Evolutionary conservation across 2,888 invertebrate genomes (phyloP).

Genomic region (Acrobeloides nanus): DNA sequence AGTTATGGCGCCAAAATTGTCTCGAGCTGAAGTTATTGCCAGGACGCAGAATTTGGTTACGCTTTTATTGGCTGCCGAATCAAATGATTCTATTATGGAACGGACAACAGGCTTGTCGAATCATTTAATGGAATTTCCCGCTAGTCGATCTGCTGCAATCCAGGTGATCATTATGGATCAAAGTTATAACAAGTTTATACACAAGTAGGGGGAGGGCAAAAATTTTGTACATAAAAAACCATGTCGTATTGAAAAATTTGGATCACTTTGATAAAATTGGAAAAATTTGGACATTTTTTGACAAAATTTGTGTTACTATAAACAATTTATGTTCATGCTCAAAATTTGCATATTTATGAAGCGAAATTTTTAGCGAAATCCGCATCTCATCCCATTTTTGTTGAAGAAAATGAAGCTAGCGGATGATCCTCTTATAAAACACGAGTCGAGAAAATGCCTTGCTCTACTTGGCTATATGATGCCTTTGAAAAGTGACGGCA

Average conservation of each 20-base stretch:
- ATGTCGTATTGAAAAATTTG: too few relatives aligned
- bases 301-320: too few relatives aligned
- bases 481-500: conserved; percentile 60
- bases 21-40: conserved; percentile 31
- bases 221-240: too few relatives aligned
- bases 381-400: conserved; percentile 27
- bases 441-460: conserved; percentile 36
- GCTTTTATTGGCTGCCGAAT: conserved; percentile 29
- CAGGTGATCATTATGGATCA: too few relatives aligned
- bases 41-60: conserved; percentile 31
- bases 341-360: too few relatives aligned
- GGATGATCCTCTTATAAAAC: conserved; percentile 24
- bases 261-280: too few relatives aligned
- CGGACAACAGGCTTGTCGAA: conserved; percentile 32
- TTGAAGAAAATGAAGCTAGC: conserved; percentile 23
- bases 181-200: too few relatives aligned
- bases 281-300: too few relatives aligned
- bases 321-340: too few relatives aligned
- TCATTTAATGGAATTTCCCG: conserved; percentile 41
- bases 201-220: too few relatives aligned
- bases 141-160: conserved; percentile 35
- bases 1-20: conserved; percentile 29
- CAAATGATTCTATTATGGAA: conserved; percentile 20
- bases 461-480: conserved; percentile 34
- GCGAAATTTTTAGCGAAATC: conserved; percentile 20